Evolutionary conservation across 1,140 invertebrate genomes (phyloP).

Genomic region (Vanessa tameamea): DNA sequence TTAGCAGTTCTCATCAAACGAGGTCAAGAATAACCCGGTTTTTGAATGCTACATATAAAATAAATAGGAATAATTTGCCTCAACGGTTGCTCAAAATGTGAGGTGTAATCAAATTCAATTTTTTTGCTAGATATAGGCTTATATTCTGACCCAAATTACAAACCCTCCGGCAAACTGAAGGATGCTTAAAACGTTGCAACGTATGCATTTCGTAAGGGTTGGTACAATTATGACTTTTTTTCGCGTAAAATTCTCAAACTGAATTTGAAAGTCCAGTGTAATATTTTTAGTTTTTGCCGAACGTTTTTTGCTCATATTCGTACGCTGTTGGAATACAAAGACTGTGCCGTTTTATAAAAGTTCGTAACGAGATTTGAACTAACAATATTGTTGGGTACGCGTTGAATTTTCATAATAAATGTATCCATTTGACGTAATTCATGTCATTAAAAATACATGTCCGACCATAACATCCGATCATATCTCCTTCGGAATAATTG

Average conservation of each 20-base stretch:
- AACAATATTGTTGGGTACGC: not conserved
- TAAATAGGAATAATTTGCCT: constrained; percentile 3
- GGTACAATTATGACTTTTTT: constrained; percentile 24
- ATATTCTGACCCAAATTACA: constrained; percentile 38
- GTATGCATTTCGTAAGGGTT: constrained; percentile 35
- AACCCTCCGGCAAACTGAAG: constrained; percentile 30
- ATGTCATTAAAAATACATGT: too few relatives aligned
- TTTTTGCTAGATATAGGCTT: constrained; percentile 21
- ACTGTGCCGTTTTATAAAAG: not conserved
- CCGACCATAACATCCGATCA: too few relatives aligned
- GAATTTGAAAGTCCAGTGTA: constrained; percentile 2
- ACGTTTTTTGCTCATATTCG: not conserved
- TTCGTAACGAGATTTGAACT: not conserved
- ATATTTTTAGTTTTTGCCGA: not conserved
- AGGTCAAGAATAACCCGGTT: constrained; percentile 2
- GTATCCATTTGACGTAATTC: not conserved
- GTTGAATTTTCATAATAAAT: not conserved
- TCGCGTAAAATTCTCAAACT: not conserved
- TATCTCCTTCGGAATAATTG: not conserved
- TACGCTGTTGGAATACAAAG: not conserved
- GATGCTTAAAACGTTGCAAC: constrained; percentile 30
- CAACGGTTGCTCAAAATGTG: constrained; percentile 9
- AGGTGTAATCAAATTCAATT: constrained; percentile 20
- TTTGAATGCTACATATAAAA: not conserved
- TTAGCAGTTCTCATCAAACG: constrained; percentile 5